Base-by-base conservation (phyloP, 2,113 vertebrate genomes). In the Prochilodus magdalenae region DNA sequence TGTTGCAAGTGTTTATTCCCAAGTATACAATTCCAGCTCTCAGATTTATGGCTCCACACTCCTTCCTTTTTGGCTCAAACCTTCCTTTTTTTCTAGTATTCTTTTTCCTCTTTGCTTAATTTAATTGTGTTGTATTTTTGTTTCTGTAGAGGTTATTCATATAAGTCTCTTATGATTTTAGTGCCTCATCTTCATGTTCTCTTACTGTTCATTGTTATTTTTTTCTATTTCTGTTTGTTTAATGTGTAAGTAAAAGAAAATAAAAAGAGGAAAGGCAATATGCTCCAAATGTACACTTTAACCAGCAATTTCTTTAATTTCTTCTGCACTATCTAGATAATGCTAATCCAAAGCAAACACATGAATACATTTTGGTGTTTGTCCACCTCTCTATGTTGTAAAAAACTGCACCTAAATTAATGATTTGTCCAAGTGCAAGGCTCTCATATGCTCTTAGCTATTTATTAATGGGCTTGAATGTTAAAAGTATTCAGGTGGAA, bases 401-500 rank as follows among this genome's bases (percentile, higher is more conserved):
- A 67, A 67, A 5, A 70, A 44, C 22, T n/a, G 36, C n/a, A 26
- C 20, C n/a, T 67, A 12, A 20, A 5, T 67, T 22, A 67, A 24
- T 40, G 13, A 33, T 70, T 70, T 69, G 5, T 12, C n/a, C 20
- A 70, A 4, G 33, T 4, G 33, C 8, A 18, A 67, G 29, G 16
- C 62, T 51, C 53, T 57, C 57, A 60, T 20, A 66, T 22, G 18
- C 14, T 22, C 14, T 69, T 20, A 69, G 20, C 30, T 18, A 5
- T 70, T 70, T 70, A 0, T 69, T 69, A 69, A 40, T 1, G 0
- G 10, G 66, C 11, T 11, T 20, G 10, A 69, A 69, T n/a, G 40
- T 70, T 67, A 15, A 44, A 22, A 60, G 62, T 69, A 76, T 76
- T 62, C 27, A 55, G 67, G 59, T 74, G 30, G 30, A 80, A 76